phyloP scores from a whole-genome alignment of 2,888 invertebrate genomes.

The Euplexia lucipara region DNA sequence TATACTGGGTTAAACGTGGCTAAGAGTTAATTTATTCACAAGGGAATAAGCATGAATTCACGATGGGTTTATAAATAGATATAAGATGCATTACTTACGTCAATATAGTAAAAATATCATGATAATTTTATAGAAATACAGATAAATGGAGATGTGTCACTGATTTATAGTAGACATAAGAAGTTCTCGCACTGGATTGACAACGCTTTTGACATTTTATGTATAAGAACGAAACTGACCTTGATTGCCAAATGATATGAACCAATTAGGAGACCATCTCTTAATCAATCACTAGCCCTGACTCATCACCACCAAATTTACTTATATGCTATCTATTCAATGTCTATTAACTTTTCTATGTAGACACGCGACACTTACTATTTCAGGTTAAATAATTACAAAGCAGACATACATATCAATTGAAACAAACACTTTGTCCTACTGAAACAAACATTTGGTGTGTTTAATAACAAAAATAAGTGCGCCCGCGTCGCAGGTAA shows the following conservation, averaged over 20 bases:
- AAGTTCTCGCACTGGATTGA: not conserved
- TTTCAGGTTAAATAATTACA: conserved; percentile 1
- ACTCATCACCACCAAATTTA: no score
- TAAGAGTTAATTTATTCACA: no score
- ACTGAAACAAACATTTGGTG: conserved; percentile 5
- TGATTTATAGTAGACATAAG: conserved; percentile 3
- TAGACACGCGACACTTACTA: not conserved
- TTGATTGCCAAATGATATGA: no score
- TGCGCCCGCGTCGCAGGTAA: conserved; percentile 40
- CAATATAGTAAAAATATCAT: conserved; percentile 28
- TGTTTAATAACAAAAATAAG: conserved; percentile 20
- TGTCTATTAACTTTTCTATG: no score
- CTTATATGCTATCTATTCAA: no score
- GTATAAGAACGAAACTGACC: not conserved
- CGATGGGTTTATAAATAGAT: conserved; percentile 23
- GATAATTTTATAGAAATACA: conserved; percentile 38
- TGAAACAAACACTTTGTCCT: conserved; percentile 20
- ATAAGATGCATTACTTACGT: conserved; percentile 43
- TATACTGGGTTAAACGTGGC: no score
- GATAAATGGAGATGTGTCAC: not conserved
- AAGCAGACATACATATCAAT: not conserved
- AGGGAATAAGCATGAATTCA: conserved; percentile 5
- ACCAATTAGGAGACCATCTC: not conserved
- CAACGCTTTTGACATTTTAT: not conserved
- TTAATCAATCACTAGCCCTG: not conserved